These are phyloP conservation scores for Rhynchopsitta pachyrhyncha DNA, from an alignment of 2,113 vertebrate species.

Conservation along the genomic window DNA sequence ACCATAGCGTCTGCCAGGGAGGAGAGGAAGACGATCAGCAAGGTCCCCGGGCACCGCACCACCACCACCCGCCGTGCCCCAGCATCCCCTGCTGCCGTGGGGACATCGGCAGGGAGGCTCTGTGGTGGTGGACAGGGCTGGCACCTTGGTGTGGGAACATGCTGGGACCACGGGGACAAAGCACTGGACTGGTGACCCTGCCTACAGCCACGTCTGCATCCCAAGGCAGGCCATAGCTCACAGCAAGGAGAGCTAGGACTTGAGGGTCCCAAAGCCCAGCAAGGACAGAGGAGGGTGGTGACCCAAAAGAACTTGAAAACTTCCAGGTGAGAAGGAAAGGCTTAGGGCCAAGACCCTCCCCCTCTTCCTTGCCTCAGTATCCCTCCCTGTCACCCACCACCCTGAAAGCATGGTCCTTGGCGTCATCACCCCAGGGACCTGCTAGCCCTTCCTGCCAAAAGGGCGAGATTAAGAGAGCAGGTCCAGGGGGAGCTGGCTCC, in stretches of 20 bases:
- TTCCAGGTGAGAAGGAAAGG: not conserved
- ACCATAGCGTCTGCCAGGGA: constrained; percentile 86
- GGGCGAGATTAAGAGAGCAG: not conserved
- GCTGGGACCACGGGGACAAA: not conserved
- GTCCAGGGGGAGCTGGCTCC: not conserved
- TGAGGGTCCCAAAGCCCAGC: not conserved
- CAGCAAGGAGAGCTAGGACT: not conserved
- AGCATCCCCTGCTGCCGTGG: not conserved
- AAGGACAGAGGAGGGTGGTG: not conserved
- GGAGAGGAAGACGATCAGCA: constrained; percentile 80
- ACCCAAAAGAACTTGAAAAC: not conserved
- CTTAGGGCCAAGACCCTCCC: not conserved
- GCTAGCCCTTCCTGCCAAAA: not conserved
- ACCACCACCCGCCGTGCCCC: not conserved
- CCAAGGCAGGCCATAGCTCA: not conserved
- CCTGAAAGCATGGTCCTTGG: not conserved
- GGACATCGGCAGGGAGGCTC: not conserved
- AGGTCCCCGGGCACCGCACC: not conserved
- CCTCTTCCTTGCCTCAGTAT: not conserved
- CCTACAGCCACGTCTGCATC: not conserved
- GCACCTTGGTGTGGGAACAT: not conserved
- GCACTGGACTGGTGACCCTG: not conserved
- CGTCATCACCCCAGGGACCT: accelerated
- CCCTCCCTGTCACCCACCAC: not conserved
- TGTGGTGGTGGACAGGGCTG: not conserved